Conservation (phyloP, 2,797 vertebrate species). For the Onychomys arenicola region DNA sequence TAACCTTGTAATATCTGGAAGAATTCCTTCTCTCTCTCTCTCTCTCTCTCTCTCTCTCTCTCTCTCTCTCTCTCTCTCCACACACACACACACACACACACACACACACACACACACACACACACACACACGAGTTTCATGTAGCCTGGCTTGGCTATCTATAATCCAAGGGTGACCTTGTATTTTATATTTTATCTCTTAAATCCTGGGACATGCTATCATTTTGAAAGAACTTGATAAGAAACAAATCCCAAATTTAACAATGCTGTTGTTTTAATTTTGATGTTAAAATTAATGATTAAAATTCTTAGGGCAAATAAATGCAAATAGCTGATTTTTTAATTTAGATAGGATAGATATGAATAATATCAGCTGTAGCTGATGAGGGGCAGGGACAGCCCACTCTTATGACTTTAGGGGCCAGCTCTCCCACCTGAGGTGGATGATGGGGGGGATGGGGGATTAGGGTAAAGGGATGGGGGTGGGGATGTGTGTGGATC, state of each 20-base stretch:
- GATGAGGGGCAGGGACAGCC: background rate
- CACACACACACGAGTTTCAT: background rate
- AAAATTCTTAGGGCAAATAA: background rate
- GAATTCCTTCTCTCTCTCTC: background rate
- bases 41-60: background rate
- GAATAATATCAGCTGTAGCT: background rate
- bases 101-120: background rate
- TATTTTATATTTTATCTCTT: background rate
- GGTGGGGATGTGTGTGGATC: too few relatives aligned
- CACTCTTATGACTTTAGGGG: background rate
- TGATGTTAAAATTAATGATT: constrained; percentile 17
- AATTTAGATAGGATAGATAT: background rate
- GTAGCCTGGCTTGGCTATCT: background rate
- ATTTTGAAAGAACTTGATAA: background rate
- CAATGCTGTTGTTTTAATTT: background rate
- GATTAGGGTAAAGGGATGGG: too few relatives aligned
- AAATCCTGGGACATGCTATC: background rate
- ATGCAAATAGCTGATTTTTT: background rate
- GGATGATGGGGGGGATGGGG: too few relatives aligned
- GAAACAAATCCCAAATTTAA: background rate
- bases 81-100: background rate
- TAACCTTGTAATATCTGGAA: constrained; percentile 61
- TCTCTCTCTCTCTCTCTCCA: too few relatives aligned
- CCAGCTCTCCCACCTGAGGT: background rate
- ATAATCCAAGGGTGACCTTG: background rate